Conservation (phyloP, 2,113 vertebrate genomes). For the Garra rufa region DNA sequence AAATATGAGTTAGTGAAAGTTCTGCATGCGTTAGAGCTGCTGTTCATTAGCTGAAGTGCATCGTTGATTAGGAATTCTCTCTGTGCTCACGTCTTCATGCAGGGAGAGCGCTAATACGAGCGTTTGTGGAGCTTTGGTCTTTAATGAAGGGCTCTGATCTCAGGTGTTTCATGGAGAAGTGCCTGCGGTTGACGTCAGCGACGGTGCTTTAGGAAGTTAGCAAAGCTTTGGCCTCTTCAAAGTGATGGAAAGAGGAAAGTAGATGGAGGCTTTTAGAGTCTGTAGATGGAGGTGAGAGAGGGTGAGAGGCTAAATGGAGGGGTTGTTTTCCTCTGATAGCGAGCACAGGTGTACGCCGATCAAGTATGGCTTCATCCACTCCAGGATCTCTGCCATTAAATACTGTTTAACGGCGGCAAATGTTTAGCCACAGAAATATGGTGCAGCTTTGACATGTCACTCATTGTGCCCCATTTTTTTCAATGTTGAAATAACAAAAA, state of each 20-base stretch:
- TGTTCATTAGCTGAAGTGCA: conserved; percentile 55
- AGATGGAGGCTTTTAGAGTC: conserved; percentile 62
- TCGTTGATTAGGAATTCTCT: conserved; percentile 67
- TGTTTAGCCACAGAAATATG: not conserved
- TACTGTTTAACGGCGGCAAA: not conserved
- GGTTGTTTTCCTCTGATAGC: conserved; percentile 58
- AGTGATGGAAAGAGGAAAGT: conserved; percentile 37
- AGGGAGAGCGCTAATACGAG: conserved; percentile 65
- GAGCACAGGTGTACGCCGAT: conserved; percentile 12
- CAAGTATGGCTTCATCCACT: conserved; percentile 28
- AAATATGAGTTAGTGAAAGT: not conserved
- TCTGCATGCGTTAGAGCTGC: not conserved
- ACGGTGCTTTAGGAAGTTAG: conserved; percentile 57
- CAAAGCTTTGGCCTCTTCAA: conserved; percentile 29
- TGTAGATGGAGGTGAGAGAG: conserved; percentile 69
- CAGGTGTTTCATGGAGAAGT: conserved; percentile 65
- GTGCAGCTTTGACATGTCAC: not conserved
- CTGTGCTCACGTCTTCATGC: conserved; percentile 50
- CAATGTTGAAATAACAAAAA: no score
- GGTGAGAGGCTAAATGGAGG: conserved; percentile 58
- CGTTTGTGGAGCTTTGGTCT: conserved; percentile 32
- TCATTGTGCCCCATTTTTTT: not conserved
- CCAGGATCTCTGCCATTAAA: conserved; percentile 33
- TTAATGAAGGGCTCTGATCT: conserved; percentile 67
- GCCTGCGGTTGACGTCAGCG: conserved; percentile 70